Base-by-base conservation (phyloP, 2,888 invertebrate genomes). In the Synanthedon vespiformis region DNA sequence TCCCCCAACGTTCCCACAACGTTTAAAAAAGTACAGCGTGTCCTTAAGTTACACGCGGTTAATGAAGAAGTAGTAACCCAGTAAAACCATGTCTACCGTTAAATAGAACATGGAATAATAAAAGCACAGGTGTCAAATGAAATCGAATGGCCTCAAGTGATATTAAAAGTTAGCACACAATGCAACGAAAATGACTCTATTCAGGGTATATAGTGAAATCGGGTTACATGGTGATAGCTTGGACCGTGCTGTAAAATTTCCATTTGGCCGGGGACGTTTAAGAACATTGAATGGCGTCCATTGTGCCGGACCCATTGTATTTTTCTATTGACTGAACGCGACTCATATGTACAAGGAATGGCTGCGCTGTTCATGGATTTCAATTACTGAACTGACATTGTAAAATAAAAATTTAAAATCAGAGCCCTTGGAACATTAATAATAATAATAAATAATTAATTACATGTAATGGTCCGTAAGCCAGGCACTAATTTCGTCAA, bases 231-330 rank as follows among this genome's bases (percentile, higher is more conserved):
- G 63, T 70, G 68, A 76, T 74, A 78, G 72, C 74, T 74, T 66
- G 70, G 64, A 47, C 41, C 64, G 68, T 65, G 69, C 74, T 68
- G 68, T 80, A 72, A 82, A 84, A 82, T 84, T 80, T 82, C 84
- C 83, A 84, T 84, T 80, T 70, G 69, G 71, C 72, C 64, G 67
- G 63, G 72, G 72, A 62, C 84, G 72, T 81, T 84, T 83, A 82
- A 80, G 80, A 74, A 69, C 76, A 66, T 67, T 76, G 72, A 80
- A 80, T 76, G 68, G 72, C 53, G 34, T 8, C 76, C 60, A 85
- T 85, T 85, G 84, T 85, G 63, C 65, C 54, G 60, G 56, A 40
- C 52, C 78, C 63, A 85, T 85, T 85, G 84, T 85, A 72, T 81
- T 83, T 82, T 82, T 80, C 77, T 74, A 82, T 82, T 77, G 85